Evolutionary conservation across 2,113 vertebrate species (phyloP), one percentile per base, ranked within the genome.

Genomic region (Passer montanus): DNA sequence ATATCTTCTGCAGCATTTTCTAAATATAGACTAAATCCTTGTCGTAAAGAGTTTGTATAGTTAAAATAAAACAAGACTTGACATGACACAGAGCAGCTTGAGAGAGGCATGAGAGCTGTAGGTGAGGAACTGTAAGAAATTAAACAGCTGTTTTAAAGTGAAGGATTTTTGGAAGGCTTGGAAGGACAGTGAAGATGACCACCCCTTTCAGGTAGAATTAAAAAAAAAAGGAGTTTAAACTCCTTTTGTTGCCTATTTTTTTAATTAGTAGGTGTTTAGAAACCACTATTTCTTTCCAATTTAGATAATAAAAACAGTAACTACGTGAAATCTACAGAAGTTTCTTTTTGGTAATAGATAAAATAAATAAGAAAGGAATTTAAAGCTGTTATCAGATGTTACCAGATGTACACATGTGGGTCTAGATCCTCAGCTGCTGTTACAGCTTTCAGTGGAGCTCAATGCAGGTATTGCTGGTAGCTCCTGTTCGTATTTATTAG

Each of bases 1-100:
- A 0, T 82, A 56, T 93, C 24, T 92, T 90, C 49, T 62, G 49
- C 77, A 89, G 69, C 49, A 41, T 91, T 91, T 94, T 91, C 95
- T 96, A 97, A 95, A 95, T 94, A 91, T 82, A 95, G 84, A 28
- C 49, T n/a, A 78, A 94, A 76, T 73, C 74, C 77, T 89, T 94
- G 77, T 87, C 91, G 39, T 68, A 37, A 68, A 68, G 74, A 44
- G n/a, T 94, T 93, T 62, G 28, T 89, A 4, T 41, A 68, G 74
- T 75, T 74, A 77, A 89, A 95, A 63, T 77, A 69, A 93, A 94
- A 81, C 59, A 39, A 67, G 60, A 47, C 64, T 39, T 81, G 94
- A 77, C 50, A 13, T 93, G 93, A 91, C 77, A 76, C 60, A 81
- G 91, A 95, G 39, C 80, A 92, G 89, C 89, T 94, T 94, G 93